Conservation (phyloP, 2,113 vertebrate genomes). For the Gymnobelideus leadbeateri region DNA sequence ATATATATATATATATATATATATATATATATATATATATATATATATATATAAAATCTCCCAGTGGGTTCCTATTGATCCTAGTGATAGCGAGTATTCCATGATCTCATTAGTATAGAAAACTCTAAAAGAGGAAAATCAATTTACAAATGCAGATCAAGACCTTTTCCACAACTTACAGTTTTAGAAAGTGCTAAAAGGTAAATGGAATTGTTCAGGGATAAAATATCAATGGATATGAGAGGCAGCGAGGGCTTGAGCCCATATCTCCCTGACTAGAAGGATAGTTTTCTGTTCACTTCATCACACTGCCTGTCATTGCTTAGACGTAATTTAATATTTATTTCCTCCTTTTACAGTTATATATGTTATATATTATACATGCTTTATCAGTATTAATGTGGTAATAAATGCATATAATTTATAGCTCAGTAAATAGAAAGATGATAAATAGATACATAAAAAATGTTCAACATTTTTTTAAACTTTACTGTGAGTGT, state of each 20-base stretch:
- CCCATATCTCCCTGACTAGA: not conserved
- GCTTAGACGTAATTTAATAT: not conserved
- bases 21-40: no score
- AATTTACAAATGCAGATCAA: not conserved
- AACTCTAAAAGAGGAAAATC: not conserved
- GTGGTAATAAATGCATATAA: not conserved
- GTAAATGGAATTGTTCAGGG: not conserved
- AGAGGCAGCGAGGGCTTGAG: not conserved
- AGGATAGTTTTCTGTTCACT: not conserved
- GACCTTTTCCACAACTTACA: not conserved
- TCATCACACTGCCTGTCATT: not conserved
- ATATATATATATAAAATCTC: no score
- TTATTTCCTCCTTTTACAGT: not conserved
- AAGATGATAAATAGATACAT: not conserved
- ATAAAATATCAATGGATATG: not conserved
- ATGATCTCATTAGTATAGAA: not conserved
- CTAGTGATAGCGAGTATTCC: not conserved
- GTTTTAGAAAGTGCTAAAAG: not conserved
- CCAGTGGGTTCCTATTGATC: not conserved
- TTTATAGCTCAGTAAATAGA: not conserved
- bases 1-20: no score
- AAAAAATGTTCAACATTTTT: not conserved
- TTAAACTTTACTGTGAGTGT: not conserved
- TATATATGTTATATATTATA: not conserved
- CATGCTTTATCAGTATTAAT: not conserved